These are phyloP conservation scores for Ectemnius cavifrons DNA, from an alignment of 2,888 invertebrate species.

Conservation along the genomic window DNA sequence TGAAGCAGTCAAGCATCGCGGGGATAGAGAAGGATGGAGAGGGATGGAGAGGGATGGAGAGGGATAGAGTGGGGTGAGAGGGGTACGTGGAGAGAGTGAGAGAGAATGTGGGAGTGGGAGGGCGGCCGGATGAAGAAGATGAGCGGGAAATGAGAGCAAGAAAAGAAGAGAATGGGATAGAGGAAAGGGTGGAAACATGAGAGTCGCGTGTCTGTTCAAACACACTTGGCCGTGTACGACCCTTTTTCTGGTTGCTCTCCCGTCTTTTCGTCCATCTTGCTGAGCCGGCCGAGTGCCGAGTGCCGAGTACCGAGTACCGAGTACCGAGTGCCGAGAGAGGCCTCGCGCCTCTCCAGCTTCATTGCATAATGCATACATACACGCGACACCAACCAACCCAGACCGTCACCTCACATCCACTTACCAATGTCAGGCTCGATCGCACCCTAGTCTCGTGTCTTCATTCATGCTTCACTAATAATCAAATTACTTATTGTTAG, in stretches of 20 bases:
- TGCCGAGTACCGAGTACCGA: slow-evolving; percentile 36
- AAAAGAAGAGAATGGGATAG: slow-evolving; percentile 22
- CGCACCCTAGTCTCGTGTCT: not conserved
- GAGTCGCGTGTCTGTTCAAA: slow-evolving; percentile 77
- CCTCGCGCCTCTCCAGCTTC: slow-evolving; percentile 60
- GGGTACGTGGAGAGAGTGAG: slow-evolving; percentile 30
- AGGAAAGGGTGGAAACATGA: slow-evolving; percentile 65
- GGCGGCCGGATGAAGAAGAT: slow-evolving; percentile 28
- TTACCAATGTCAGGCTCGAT: slow-evolving; percentile 33
- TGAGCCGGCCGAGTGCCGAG: slow-evolving; percentile 39
- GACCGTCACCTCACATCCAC: slow-evolving; percentile 15
- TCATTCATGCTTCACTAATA: too few species aligned
- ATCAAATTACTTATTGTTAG: too few species aligned
- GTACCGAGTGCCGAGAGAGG: slow-evolving; percentile 44
- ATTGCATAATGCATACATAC: slow-evolving; percentile 66
- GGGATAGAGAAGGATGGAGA: slow-evolving; percentile 1
- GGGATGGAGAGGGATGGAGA: slow-evolving; percentile 13
- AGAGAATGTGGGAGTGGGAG: slow-evolving; percentile 7
- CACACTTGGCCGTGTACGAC: slow-evolving; percentile 66
- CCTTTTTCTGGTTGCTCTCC: slow-evolving; percentile 16
- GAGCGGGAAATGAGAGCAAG: slow-evolving; percentile 31
- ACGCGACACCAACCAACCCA: slow-evolving; percentile 35
- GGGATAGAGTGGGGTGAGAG: too few species aligned
- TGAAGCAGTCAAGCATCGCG: slow-evolving; percentile 16
- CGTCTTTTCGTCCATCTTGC: slow-evolving; percentile 43